Evolutionary conservation across 2,797 vertebrate genomes (phyloP).

Genomic region (Catamblyrhynchus diadema): DNA sequence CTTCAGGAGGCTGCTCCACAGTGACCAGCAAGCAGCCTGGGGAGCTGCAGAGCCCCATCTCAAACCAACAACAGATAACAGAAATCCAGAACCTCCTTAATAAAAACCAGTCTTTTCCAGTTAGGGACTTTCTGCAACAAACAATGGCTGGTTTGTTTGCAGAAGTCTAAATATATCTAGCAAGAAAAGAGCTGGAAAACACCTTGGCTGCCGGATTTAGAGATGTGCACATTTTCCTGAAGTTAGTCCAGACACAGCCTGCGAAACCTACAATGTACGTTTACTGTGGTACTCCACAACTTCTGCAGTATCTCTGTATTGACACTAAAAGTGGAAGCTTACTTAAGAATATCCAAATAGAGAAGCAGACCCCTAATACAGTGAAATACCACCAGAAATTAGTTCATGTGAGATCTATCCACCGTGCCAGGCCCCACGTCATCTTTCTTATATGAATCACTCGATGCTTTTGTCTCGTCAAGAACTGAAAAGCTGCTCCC

Average conservation of each 20-base stretch:
- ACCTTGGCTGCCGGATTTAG: not conserved
- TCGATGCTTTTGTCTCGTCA: not conserved
- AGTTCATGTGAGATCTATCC: not conserved
- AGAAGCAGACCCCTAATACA: not conserved
- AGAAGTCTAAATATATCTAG: not conserved
- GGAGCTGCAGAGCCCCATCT: not conserved
- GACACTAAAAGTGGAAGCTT: not conserved
- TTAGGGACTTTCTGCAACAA: constrained; percentile 9
- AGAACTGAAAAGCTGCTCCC: not conserved
- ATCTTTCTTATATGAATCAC: not conserved
- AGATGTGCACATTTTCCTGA: not conserved
- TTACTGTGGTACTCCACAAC: not conserved
- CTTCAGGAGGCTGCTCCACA: not conserved
- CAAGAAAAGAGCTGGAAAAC: not conserved
- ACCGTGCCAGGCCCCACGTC: not conserved
- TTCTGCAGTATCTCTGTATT: not conserved
- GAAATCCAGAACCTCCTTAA: not conserved
- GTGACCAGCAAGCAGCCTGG: not conserved
- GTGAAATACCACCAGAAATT: not conserved
- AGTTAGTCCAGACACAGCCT: not conserved
- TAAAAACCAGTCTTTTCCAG: not conserved
- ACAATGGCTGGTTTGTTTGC: not conserved
- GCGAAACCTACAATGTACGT: rapidly evolving
- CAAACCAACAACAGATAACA: not conserved
- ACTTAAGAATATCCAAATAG: not conserved